These are phyloP conservation scores for Anolis sagrei DNA, from an alignment of 2,113 vertebrate species.

Conservation along the genomic window DNA sequence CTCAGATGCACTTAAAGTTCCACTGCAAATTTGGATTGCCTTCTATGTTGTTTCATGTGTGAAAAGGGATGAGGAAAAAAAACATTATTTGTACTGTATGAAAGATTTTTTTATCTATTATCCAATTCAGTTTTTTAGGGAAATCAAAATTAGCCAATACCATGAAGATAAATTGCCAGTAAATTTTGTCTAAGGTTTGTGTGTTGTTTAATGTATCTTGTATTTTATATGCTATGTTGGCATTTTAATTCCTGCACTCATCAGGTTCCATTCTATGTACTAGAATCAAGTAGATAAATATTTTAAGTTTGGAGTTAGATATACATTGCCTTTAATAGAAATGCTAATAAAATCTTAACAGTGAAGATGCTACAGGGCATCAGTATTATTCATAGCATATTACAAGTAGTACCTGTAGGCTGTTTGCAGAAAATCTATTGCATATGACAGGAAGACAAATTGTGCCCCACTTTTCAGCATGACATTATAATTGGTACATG, in stretches of 20 bases:
- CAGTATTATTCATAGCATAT: conserved; percentile 67
- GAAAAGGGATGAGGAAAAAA: no score
- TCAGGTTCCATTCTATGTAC: conserved; percentile 23
- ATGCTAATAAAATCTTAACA: conserved; percentile 66
- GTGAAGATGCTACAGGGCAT: conserved; percentile 53
- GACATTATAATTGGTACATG: conserved; percentile 69
- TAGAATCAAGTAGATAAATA: conserved; percentile 2
- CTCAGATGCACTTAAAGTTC: no score
- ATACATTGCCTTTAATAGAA: conserved; percentile 55
- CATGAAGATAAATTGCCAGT: no score
- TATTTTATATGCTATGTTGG: neutral
- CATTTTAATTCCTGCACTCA: neutral
- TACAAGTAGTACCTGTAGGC: conserved; percentile 59
- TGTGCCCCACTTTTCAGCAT: conserved; percentile 65
- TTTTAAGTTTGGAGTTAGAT: conserved; percentile 36
- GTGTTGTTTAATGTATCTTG: neutral
- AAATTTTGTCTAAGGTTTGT: no score
- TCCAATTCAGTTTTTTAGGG: no score
- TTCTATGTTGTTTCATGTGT: no score
- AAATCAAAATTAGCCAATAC: no score
- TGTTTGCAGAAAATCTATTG: conserved; percentile 76
- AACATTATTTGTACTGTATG: no score
- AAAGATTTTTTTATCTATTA: no score
- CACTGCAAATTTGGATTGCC: no score
- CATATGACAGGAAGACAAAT: conserved; percentile 77